These are phyloP conservation scores for Ceryle rudis DNA, from an alignment of 2,797 vertebrate species.

Conservation along the genomic window DNA sequence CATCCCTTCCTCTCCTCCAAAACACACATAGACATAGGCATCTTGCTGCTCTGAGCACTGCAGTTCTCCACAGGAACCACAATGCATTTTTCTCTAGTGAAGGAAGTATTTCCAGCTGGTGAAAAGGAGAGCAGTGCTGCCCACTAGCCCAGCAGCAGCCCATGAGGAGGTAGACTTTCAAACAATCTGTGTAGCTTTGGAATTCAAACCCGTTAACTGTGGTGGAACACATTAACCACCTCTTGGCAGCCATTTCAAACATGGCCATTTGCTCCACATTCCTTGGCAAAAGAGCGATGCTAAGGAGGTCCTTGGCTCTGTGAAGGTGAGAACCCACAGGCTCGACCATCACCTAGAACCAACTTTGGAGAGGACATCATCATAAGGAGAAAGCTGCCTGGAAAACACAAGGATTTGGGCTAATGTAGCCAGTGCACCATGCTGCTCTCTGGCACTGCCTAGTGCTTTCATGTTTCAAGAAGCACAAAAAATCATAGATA, in stretches of 20 bases:
- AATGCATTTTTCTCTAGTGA: slow-evolving; percentile 25
- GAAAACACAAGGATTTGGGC: background rate
- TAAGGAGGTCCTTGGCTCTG: background rate
- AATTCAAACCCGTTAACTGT: background rate
- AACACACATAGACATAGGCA: background rate
- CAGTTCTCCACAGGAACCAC: background rate
- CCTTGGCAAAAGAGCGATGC: background rate
- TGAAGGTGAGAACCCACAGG: background rate
- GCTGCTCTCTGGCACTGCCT: background rate
- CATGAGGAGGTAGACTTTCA: background rate
- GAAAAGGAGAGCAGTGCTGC: background rate
- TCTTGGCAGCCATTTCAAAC: background rate
- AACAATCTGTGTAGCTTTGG: background rate
- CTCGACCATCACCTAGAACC: background rate
- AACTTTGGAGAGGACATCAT: background rate
- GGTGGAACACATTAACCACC: background rate
- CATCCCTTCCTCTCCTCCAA: background rate
- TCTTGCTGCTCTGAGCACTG: background rate
- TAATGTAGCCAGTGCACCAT: background rate
- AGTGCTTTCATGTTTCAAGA: background rate
- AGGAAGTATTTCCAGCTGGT: background rate
- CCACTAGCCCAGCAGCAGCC: background rate
- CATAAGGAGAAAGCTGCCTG: background rate
- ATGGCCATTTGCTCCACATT: background rate
- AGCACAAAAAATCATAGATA: background rate